Evolutionary conservation across 1,140 invertebrate species (phyloP).

Genomic region (Adelges cooleyi): DNA sequence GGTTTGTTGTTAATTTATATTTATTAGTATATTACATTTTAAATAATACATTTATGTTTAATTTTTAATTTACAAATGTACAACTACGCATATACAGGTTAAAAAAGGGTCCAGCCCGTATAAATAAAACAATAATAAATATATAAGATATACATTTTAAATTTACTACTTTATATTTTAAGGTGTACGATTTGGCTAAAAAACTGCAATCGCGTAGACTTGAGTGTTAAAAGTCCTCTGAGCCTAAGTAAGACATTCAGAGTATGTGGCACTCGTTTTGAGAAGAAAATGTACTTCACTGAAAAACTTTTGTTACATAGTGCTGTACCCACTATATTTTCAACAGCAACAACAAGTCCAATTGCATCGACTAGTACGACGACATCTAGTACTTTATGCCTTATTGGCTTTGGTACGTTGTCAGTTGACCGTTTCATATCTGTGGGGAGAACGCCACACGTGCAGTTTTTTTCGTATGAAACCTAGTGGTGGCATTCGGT

Average conservation of each 20-base stretch:
- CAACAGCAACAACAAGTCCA: not conserved
- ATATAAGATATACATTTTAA: too few relatives aligned
- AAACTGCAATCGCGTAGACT: not conserved
- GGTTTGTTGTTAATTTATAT: not conserved
- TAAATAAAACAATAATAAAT: too few relatives aligned
- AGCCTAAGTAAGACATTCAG: not conserved
- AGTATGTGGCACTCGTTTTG: not conserved
- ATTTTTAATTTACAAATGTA: not conserved
- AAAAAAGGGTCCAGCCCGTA: too few relatives aligned
- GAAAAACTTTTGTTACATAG: not conserved
- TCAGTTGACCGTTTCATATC: too few relatives aligned
- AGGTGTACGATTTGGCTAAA: not conserved
- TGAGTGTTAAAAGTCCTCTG: not conserved
- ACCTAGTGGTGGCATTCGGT: too few relatives aligned
- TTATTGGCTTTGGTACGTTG: too few relatives aligned
- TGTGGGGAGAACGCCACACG: too few relatives aligned
- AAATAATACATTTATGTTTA: not conserved
- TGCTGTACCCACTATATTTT: not conserved
- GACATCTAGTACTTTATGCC: conserved; percentile 29
- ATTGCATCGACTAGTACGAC: not conserved
- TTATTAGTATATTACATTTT: not conserved
- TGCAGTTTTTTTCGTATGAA: too few relatives aligned
- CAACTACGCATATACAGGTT: not conserved
- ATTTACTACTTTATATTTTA: not conserved
- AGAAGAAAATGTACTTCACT: not conserved